These are phyloP conservation scores for Mesochorus sp. DNA, from an alignment of 2,888 invertebrate species.

Conservation along the genomic window DNA sequence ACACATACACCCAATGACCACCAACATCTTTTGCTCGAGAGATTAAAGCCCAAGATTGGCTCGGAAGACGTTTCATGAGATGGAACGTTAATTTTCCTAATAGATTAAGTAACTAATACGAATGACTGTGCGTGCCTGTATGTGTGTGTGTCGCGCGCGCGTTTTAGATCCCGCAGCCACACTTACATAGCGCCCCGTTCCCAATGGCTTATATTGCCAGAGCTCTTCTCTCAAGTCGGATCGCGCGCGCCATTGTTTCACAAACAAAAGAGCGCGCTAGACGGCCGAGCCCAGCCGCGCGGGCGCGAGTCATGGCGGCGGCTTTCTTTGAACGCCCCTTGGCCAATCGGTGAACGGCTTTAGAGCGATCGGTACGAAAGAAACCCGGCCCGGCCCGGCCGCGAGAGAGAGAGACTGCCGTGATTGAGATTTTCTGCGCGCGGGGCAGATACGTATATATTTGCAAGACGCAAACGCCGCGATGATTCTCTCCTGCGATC, in stretches of 20 bases:
- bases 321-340: conserved; percentile 80
- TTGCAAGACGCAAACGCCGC: conserved; percentile 49
- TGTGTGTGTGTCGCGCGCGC: conserved; percentile 46
- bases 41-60: conserved; percentile 45
- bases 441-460: too few species aligned
- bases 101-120: conserved; percentile 75
- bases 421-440: conserved; percentile 78
- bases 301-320: conserved; percentile 81
- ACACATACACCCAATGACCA: too few species aligned
- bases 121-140: not conserved
- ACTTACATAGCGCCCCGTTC: not conserved
- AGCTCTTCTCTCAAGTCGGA: conserved; percentile 3
- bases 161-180: conserved; percentile 35
- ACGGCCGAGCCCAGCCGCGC: conserved; percentile 65
- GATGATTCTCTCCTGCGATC: conserved; percentile 18
- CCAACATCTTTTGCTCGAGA: conserved; percentile 27
- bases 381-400: conserved; percentile 65
- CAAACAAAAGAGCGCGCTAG: conserved; percentile 78
- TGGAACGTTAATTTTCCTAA: conserved; percentile 78
- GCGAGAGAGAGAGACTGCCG: conserved; percentile 63
- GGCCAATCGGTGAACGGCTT: conserved; percentile 77
- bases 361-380: conserved; percentile 77
- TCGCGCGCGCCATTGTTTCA: conserved; percentile 79
- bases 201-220: conserved; percentile 39
- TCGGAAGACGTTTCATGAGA: conserved; percentile 8